A percentile compares a stretch with the other conserved stretches of the same genome.
Conservation (phyloP, 2,888 invertebrate genomes). For the Cistogaster globosa region DNA sequence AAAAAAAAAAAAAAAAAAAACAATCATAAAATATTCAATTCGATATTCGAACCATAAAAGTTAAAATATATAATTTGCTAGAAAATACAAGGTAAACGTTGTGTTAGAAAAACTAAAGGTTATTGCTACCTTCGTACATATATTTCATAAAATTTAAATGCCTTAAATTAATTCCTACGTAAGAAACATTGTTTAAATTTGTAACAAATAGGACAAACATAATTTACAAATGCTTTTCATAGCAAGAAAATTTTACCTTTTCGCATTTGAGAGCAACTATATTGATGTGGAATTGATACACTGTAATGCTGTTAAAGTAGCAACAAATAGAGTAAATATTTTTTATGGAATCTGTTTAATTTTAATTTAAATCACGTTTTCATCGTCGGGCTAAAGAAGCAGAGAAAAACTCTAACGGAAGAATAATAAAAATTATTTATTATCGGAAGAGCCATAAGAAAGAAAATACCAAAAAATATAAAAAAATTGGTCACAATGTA, state of each 20-base stretch:
- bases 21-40: too few species aligned
- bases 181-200: too few species aligned
- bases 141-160: too few species aligned
- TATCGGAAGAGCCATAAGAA: conserved; percentile 49
- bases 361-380: conserved; percentile 73
- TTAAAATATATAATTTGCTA: too few species aligned
- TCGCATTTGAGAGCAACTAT: conserved; percentile 29
- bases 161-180: too few species aligned
- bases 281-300: conserved; percentile 60
- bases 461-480: neutral
- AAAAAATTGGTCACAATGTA: conserved; percentile 54
- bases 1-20: too few species aligned
- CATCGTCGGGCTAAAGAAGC: conserved; percentile 48
- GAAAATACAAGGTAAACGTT: too few species aligned
- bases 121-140: too few species aligned
- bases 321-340: conserved; percentile 29
- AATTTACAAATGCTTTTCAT: too few species aligned
- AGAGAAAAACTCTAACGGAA: conserved; percentile 55
- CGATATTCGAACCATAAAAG: too few species aligned
- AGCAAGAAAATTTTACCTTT: conserved; percentile 24
- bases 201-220: too few species aligned
- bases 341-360: conserved; percentile 59
- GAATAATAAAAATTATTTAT: conserved; percentile 60
- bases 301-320: conserved; percentile 41
- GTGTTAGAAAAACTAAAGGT: too few species aligned